Evolutionary conservation across 1,140 invertebrate species (phyloP), one percentile per base, ranked within the genome.

Genomic region (Berghia stephanieae): DNA sequence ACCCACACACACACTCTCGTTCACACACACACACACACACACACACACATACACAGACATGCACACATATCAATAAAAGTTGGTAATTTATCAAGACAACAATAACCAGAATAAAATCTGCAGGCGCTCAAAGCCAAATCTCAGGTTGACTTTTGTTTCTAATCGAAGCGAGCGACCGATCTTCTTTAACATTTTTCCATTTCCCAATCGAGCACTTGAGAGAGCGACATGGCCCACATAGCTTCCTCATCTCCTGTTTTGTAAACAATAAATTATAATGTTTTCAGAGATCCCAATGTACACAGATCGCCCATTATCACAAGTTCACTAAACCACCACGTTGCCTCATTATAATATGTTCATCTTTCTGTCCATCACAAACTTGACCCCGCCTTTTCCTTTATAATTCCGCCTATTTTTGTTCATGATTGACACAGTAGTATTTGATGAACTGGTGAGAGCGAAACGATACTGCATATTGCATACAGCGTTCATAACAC

Each of bases 311-410:
- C 55, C 24, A 21, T n/a, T 31, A 57, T 21, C n/a, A n/a, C 55
- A 8, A 57, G 55, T 21, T 6, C 55, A 21, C 8, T 57, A n/a
- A 21, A 57, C 55, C 55, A 21, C n/a, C 24, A 57, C 8, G 55
- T 31, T 27, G 24, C 8, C 55, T 68, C 24, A 38, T 4, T 68
- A 2, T 68, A 10, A 38, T 1, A 27, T n/a, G 4, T 60, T 8
- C 21, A 4, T 60, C 5, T 60, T n/a, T 60, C 1, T 68, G n/a
- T 68, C 24, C 42, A 13, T 68, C 24, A 75, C 73, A 24, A 75
- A 75, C 73, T 75, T 75, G 73, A 75, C 73, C 73, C 52, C 73
- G 73, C 38, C 73, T 46, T 42, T 63, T 43, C 34, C 67, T 63
- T 63, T 66, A 66, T n/a, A n/a, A n/a, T n/a, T n/a, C n/a, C n/a